A percentile compares a stretch with the other conserved stretches of the same genome.
Evolutionary conservation across 2,113 vertebrate genomes (phyloP).

Genomic region (Paracanthobrama guichenoti): DNA sequence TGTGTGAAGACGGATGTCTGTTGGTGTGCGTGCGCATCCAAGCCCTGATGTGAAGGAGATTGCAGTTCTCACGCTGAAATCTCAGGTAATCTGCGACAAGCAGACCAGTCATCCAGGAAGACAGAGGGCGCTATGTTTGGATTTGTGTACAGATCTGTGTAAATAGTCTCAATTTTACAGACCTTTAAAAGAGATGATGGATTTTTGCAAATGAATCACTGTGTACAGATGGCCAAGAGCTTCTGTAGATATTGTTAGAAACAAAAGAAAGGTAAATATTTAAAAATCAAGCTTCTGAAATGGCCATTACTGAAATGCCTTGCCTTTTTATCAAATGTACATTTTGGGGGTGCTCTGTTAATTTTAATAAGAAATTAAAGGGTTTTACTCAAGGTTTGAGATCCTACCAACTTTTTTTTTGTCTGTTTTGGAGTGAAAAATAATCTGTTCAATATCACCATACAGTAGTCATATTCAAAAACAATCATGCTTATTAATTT

Average conservation of each 20-base stretch:
- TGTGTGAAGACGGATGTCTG: conserved; percentile 42
- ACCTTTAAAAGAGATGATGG: conserved; percentile 57
- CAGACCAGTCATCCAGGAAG: conserved; percentile 75
- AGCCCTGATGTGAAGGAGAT: conserved; percentile 83
- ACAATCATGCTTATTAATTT: not conserved
- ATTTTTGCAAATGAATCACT: conserved; percentile 81
- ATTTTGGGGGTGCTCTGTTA: conserved; percentile 69
- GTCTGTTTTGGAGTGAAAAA: not conserved
- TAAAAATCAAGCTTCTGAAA: conserved; percentile 72
- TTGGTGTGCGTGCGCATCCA: conserved; percentile 63
- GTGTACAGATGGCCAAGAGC: conserved; percentile 86
- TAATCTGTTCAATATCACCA: too few relatives aligned
- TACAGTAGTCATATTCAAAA: not conserved
- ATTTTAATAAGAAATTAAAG: conserved; percentile 67
- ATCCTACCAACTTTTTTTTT: conserved; percentile 50
- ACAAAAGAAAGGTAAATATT: conserved; percentile 82
- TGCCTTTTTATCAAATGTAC: conserved; percentile 84
- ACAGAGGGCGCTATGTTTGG: conserved; percentile 71
- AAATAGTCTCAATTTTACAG: conserved; percentile 82
- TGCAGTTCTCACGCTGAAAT: conserved; percentile 86
- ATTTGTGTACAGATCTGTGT: conserved; percentile 82
- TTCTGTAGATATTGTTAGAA: conserved; percentile 91
- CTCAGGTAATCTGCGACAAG: conserved; percentile 96
- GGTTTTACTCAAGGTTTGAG: conserved; percentile 53
- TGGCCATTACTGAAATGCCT: conserved; percentile 86